Conservation (phyloP, 1,140 invertebrate genomes). For the Potamilus streckersoni region DNA sequence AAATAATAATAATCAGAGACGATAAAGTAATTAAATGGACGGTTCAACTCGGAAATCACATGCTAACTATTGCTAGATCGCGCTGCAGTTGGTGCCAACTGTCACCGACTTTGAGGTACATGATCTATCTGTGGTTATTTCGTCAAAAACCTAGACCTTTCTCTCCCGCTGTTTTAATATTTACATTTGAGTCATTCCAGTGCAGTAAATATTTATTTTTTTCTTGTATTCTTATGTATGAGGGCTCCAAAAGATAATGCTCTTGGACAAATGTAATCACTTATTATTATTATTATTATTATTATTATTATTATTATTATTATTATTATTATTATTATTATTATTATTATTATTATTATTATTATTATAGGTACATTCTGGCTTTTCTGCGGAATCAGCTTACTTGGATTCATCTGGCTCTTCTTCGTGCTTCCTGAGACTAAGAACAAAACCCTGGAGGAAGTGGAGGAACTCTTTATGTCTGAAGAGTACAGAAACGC, state of each 20-base stretch:
- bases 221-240: not conserved
- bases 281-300: not conserved
- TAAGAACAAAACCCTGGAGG: slow-evolving; percentile 87
- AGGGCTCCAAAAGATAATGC: too few species aligned
- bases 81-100: too few species aligned
- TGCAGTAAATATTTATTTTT: not conserved
- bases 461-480: slow-evolving; percentile 76
- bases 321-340: not conserved
- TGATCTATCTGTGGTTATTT: too few species aligned
- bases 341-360: slow-evolving; percentile 12
- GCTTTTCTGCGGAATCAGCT: slow-evolving; percentile 81
- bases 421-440: slow-evolving; percentile 90
- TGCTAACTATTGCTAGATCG: too few species aligned
- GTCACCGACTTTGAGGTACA: too few species aligned
- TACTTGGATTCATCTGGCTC: slow-evolving; percentile 82
- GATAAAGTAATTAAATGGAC: too few species aligned
- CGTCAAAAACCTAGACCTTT: too few species aligned
- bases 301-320: not conserved
- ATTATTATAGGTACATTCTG: slow-evolving; percentile 76
- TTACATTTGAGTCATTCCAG: not conserved
- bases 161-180: too few species aligned
- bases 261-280: too few species aligned
- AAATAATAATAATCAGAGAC: too few species aligned
- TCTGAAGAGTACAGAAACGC: slow-evolving; percentile 26
- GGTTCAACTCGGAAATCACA: too few species aligned